Evolutionary conservation across 1,140 invertebrate species (phyloP).

Genomic region (Sinella curviseta): DNA sequence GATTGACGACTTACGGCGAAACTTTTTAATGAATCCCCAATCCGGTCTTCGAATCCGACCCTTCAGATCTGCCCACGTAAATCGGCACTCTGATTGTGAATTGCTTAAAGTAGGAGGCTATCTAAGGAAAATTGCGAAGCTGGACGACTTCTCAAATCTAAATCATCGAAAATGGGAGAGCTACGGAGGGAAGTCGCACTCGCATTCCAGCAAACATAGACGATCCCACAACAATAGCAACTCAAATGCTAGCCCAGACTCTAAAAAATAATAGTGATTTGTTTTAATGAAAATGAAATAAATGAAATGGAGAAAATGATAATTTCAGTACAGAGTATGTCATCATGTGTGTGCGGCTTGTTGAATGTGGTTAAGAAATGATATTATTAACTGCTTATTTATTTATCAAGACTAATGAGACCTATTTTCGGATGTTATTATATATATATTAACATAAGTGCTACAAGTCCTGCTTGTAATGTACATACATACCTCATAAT

Average conservation of each 20-base stretch:
- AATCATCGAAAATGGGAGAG: slow-evolving; percentile 89
- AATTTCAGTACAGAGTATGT: too few relatives aligned
- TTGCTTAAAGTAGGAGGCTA: slow-evolving; percentile 80
- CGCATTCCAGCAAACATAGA: neutral
- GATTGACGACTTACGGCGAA: slow-evolving; percentile 95
- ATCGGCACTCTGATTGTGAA: slow-evolving; percentile 80
- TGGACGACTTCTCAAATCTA: slow-evolving; percentile 79
- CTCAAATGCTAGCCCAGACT: neutral
- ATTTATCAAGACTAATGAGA: too few relatives aligned
- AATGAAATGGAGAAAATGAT: too few relatives aligned
- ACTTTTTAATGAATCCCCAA: slow-evolving; percentile 97
- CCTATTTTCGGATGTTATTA: too few relatives aligned
- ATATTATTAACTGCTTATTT: too few relatives aligned
- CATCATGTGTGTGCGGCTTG: too few relatives aligned
- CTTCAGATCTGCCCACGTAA: slow-evolving; percentile 86
- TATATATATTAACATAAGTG: too few relatives aligned
- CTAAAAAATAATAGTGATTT: neutral
- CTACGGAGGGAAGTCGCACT: slow-evolving; percentile 8
- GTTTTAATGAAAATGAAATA: too few relatives aligned
- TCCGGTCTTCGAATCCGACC: slow-evolving; percentile 86
- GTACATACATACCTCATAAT: too few relatives aligned
- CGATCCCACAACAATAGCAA: neutral
- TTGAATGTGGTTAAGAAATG: too few relatives aligned
- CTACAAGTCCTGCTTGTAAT: too few relatives aligned
- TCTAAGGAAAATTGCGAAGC: slow-evolving; percentile 76